phyloP scores from a whole-genome alignment of 2,888 invertebrate species.

The Heteromyza rotundicornis region DNA sequence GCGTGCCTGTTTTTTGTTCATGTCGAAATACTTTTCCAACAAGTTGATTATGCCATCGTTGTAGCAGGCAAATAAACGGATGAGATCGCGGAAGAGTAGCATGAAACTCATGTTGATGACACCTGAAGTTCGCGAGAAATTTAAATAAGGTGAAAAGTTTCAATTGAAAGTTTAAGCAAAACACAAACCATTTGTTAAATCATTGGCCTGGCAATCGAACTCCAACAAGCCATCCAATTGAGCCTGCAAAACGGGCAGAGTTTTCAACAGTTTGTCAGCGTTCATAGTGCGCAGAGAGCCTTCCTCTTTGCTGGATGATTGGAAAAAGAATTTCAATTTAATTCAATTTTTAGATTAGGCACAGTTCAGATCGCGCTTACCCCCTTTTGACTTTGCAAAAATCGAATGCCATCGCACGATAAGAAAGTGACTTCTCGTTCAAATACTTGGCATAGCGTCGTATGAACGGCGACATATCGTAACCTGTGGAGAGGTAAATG shows the following conservation, averaged over 20 bases:
- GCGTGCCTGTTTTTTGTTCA: conserved; percentile 99
- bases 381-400: conserved; percentile 99
- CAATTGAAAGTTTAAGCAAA: not conserved
- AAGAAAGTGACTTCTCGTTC: conserved; percentile 98
- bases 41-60: conserved; percentile 99
- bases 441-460: conserved; percentile 98
- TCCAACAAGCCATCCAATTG: conserved; percentile 95
- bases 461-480: conserved; percentile 99
- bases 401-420: conserved; percentile 98
- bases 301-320: conserved; percentile 85
- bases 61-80: conserved; percentile 98
- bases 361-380: conserved; percentile 66
- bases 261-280: conserved; percentile 95
- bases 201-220: conserved; percentile 96
- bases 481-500: conserved; percentile 69
- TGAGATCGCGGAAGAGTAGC: conserved; percentile 98
- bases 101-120: conserved; percentile 99
- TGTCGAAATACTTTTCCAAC: conserved; percentile 98
- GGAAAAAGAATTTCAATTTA: conserved; percentile 4
- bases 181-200: conserved; percentile 82
- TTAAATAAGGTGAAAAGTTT: not conserved
- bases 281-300: conserved; percentile 97
- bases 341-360: not conserved
- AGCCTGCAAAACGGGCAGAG: conserved; percentile 91
- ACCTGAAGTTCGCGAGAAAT: no score